Conservation (phyloP, 2,797 vertebrate genomes). For the Mormyrus proboscirostris region DNA sequence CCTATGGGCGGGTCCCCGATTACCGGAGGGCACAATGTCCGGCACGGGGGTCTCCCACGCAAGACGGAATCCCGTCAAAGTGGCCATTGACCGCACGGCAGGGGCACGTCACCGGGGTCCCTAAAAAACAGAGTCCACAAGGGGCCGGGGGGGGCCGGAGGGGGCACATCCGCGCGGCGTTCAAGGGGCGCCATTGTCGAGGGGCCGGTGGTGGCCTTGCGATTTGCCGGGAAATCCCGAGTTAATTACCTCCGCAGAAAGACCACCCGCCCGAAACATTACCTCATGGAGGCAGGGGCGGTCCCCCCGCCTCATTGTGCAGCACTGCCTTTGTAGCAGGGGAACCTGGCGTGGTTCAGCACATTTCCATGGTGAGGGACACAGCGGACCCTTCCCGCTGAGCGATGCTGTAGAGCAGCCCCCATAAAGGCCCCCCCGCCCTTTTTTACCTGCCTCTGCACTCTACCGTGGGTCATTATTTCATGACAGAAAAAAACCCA, state of each 20-base stretch:
- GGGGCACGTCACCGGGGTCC: background rate
- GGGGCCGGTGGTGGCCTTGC: background rate
- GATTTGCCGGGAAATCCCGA: slow-evolving; percentile 13
- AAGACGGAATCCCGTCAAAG: background rate
- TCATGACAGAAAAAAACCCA: slow-evolving; percentile 90
- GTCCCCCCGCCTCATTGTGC: background rate
- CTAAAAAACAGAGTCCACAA: background rate
- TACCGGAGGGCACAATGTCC: background rate
- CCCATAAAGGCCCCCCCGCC: slow-evolving; percentile 56
- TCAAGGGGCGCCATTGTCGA: background rate
- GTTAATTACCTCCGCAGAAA: slow-evolving; percentile 16
- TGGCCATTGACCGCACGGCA: background rate
- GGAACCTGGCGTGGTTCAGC: slow-evolving; percentile 26
- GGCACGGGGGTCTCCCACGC: background rate
- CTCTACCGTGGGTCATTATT: slow-evolving; percentile 97
- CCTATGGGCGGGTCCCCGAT: background rate
- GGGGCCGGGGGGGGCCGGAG: no score
- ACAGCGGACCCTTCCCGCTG: slow-evolving; percentile 44
- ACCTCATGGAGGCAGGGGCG: background rate
- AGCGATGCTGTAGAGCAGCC: slow-evolving; percentile 56
- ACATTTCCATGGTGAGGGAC: slow-evolving; percentile 53
- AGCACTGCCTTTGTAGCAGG: background rate
- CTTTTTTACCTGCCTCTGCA: slow-evolving; percentile 70
- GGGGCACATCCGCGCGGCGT: background rate
- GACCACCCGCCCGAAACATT: slow-evolving; percentile 11